phyloP scores from a whole-genome alignment of 2,888 invertebrate species.

The Cetonia aurata region DNA sequence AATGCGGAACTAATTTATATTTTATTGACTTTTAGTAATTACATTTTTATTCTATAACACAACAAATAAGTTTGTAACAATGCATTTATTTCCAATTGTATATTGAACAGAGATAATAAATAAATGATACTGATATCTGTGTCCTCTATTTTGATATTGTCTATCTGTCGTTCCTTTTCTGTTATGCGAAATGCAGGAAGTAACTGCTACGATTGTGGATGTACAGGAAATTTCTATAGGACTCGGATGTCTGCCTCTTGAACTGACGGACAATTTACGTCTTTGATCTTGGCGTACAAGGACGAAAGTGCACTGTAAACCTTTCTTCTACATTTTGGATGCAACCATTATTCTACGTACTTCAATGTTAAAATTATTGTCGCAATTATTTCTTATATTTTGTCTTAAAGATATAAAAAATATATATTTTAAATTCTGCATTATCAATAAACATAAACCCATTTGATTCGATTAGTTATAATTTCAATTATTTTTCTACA shows the following conservation, averaged over 20 bases:
- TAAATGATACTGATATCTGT: conserved; percentile 41
- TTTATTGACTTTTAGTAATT: neutral
- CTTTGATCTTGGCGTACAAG: conserved; percentile 49
- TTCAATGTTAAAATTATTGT: too few species aligned
- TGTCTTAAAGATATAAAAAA: neutral
- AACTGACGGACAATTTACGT: conserved; percentile 52
- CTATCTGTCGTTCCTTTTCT: conserved; percentile 20
- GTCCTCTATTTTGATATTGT: conserved; percentile 10
- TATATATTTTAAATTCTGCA: neutral
- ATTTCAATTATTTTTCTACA: too few species aligned
- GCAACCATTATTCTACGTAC: too few species aligned
- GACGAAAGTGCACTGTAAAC: conserved; percentile 22
- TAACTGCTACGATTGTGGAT: conserved; percentile 41
- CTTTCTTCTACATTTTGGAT: conserved; percentile 5
- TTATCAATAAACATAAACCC: neutral
- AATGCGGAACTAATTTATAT: conserved; percentile 4
- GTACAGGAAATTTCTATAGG: conserved; percentile 45
- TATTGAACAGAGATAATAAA: conserved; percentile 37
- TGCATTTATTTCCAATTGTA: neutral
- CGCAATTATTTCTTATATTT: too few species aligned
- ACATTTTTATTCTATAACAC: neutral
- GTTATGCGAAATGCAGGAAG: conserved; percentile 46
- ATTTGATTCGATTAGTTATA: too few species aligned
- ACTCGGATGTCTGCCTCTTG: conserved; percentile 54
- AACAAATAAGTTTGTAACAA: neutral